Evolutionary conservation across 37 sponge, comb jelly and placozoan genomes (phyloP), one percentile per base, ranked within the genome.

Genomic region (Aphrocallistes beatrix): DNA sequence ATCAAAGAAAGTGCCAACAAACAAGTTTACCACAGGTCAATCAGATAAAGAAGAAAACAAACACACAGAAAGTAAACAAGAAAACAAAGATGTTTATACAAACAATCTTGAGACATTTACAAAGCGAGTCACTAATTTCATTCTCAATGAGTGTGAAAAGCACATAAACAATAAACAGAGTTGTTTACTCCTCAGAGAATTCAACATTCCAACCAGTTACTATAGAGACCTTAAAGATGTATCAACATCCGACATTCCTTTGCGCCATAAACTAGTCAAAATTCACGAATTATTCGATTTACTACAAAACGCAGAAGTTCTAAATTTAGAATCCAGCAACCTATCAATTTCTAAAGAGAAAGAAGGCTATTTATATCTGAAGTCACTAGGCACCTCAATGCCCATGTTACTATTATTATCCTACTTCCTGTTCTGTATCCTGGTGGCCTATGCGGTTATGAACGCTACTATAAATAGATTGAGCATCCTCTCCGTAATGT

Each of bases 91-190:
- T 32, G 10, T 60, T 3, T 60, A 60, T 60, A 60, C 75, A 30
- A 60, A 60, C 8, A 60, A 60, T 60, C 75, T 60, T 21, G 75
- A 60, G n/a, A 60, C n/a, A 60, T 60, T 60, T 13, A 30, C 75
- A 28, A 60, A 60, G 34, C 25, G 75, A 60, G 75, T 60, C 21
- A 60, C n/a, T 30, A 60, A 60, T 13, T 60, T 60, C n/a, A 25
- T 60, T 30, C 25, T 28, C 1, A 60, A 60, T 25, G 75, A 60
- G n/a, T 60, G 75, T 30, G 32, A 60, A 60, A 6, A 60, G 10
- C n/a, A 19, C 3, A 28, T 60, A 8, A 13, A 60, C 8, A 60
- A 13, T 28, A 60, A 60, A 60, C 75, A 60, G 21, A 19, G 28
- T 60, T 60, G 75, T 28, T 60, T 60, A 60, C 75, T 60, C 8